Conservation (phyloP, 2,888 invertebrate genomes). For the Leistus spinibarbis region DNA sequence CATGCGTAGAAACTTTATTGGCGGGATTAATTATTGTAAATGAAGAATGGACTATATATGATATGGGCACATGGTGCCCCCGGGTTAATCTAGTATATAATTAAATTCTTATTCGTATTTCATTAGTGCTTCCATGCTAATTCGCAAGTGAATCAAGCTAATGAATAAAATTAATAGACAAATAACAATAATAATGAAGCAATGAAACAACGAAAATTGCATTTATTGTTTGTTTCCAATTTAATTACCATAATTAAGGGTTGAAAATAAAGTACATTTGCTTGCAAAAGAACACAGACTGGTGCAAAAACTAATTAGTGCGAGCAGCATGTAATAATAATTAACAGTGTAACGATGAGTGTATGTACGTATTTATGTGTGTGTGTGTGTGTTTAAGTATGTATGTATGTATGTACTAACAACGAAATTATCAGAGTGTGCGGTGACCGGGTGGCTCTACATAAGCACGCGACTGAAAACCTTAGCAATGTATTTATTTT, state of each 20-base stretch:
- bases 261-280: constrained; percentile 5
- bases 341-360: constrained; percentile 20
- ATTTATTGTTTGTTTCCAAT: background rate
- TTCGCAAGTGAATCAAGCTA: background rate
- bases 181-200: background rate
- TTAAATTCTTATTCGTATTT: too few species aligned
- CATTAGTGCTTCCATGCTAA: background rate
- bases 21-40: too few species aligned
- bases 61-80: too few species aligned
- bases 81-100: too few species aligned
- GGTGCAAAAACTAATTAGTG: constrained; percentile 35
- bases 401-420: constrained; percentile 13
- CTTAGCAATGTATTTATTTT: background rate
- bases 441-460: constrained; percentile 13
- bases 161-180: background rate
- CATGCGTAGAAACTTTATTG: too few species aligned
- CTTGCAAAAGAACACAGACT: constrained; percentile 2
- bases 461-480: constrained; percentile 24
- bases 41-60: too few species aligned
- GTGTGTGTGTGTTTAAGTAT: constrained; percentile 1
- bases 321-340: constrained; percentile 31
- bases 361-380: background rate
- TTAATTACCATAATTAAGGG: constrained; percentile 32
- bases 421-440: constrained; percentile 32
- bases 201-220: background rate